Conservation (phyloP, 1,140 invertebrate species). For the Antheraea pernyi region DNA sequence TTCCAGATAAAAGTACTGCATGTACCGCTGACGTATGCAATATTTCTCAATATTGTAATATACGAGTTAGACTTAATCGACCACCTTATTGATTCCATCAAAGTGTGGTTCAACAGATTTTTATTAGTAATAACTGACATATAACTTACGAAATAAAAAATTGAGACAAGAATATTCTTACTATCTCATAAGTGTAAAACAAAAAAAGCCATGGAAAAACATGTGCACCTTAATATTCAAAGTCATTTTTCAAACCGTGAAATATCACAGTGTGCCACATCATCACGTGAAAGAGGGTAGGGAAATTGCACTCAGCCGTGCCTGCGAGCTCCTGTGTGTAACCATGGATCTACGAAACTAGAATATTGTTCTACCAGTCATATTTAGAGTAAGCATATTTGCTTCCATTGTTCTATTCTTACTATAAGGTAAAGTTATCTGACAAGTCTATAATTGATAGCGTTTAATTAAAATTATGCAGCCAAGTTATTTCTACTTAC, state of each 20-base stretch:
- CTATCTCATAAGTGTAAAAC: not conserved
- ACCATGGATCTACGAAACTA: conserved; percentile 20
- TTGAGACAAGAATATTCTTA: not conserved
- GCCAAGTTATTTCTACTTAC: not conserved
- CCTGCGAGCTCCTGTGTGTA: conserved; percentile 5
- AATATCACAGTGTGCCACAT: conserved; percentile 33
- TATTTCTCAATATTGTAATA: too few relatives aligned
- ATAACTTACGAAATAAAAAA: too few relatives aligned
- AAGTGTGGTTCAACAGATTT: too few relatives aligned
- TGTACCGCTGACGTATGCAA: too few relatives aligned
- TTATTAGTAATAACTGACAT: too few relatives aligned
- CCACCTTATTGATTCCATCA: too few relatives aligned
- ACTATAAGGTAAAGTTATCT: too few relatives aligned
- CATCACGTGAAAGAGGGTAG: conserved; percentile 31
- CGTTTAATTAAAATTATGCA: not conserved
- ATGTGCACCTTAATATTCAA: conserved; percentile 24
- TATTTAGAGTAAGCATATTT: not conserved
- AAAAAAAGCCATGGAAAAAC: not conserved
- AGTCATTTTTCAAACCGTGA: conserved; percentile 33
- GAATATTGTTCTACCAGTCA: not conserved
- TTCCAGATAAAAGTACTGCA: too few relatives aligned
- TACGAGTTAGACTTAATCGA: too few relatives aligned
- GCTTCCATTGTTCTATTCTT: too few relatives aligned
- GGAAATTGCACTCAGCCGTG: conserved; percentile 31
- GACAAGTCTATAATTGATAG: too few relatives aligned